These are phyloP conservation scores for Plecturocebus donacophilus DNA, from an alignment of 2,113 vertebrate species.

Conservation along the genomic window DNA sequence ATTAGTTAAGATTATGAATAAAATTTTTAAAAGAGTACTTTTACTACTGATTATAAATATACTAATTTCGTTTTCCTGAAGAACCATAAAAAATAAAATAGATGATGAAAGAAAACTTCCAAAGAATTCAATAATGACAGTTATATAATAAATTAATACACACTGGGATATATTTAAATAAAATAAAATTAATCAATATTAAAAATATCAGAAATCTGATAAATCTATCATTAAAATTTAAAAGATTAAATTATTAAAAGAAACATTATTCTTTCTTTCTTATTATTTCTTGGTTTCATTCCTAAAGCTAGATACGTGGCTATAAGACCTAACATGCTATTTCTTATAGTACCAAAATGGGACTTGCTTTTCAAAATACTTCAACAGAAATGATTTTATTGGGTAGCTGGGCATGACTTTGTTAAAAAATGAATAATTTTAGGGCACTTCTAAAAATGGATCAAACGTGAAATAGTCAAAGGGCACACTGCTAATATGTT, in stretches of 20 bases:
- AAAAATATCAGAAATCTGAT: not conserved
- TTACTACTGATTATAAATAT: not conserved
- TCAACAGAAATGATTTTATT: not conserved
- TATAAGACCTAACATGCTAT: not conserved
- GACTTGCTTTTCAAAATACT: constrained; percentile 1
- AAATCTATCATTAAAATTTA: not conserved
- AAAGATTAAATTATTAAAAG: not conserved
- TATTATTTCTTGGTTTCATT: not conserved
- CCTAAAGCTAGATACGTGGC: not conserved
- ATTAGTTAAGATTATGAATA: not conserved
- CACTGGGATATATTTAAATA: not conserved
- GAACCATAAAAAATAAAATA: not conserved
- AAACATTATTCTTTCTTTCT: not conserved
- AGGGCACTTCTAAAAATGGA: not conserved
- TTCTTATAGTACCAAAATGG: not conserved
- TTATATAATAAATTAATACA: not conserved
- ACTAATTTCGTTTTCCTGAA: not conserved
- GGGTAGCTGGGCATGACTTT: not conserved
- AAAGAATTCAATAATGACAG: not conserved
- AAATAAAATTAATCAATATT: not conserved
- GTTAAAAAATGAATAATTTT: not conserved
- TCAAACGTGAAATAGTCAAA: not conserved
- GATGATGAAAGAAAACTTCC: not conserved
- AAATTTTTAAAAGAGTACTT: not conserved
- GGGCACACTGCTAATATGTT: not conserved